Evolutionary conservation across 1,140 invertebrate genomes (phyloP).

Genomic region (Neuroterus valhalla): DNA sequence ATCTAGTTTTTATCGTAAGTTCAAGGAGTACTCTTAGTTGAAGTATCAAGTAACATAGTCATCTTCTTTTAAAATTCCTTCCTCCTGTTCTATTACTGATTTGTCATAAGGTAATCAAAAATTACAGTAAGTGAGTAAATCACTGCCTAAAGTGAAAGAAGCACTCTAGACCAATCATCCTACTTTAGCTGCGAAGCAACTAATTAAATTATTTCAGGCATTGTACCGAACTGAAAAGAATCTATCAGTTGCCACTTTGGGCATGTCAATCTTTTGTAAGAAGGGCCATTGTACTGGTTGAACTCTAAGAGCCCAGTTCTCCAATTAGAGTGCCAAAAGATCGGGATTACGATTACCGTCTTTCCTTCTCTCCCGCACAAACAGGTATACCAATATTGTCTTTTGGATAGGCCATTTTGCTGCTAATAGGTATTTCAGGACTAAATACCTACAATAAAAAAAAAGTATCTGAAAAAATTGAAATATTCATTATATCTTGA

Average conservation of each 20-base stretch:
- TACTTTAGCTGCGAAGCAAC: conserved; percentile 19
- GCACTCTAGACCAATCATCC: too few relatives aligned
- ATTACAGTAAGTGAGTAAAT: too few relatives aligned
- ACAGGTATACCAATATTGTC: not conserved
- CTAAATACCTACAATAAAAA: too few relatives aligned
- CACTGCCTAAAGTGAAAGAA: too few relatives aligned
- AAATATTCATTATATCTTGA: too few relatives aligned
- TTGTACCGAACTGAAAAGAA: conserved; percentile 35
- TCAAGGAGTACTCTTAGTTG: too few relatives aligned
- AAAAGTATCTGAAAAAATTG: too few relatives aligned
- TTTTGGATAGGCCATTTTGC: not conserved
- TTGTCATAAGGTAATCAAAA: too few relatives aligned
- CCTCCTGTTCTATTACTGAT: too few relatives aligned
- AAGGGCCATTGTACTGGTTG: conserved; percentile 43
- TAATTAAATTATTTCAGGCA: conserved; percentile 51
- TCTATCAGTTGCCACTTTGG: conserved; percentile 44
- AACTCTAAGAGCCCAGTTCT: conserved; percentile 41
- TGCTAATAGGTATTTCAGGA: not conserved
- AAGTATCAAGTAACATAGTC: too few relatives aligned
- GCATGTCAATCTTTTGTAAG: not conserved
- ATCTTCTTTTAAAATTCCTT: too few relatives aligned
- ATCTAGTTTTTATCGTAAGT: too few relatives aligned
- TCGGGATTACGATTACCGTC: conserved; percentile 39
- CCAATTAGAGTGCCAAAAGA: conserved; percentile 38
- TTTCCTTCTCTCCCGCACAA: conserved; percentile 2